Evolutionary conservation across 2,113 vertebrate species (phyloP).

Genomic region (Collichthys lucidus): DNA sequence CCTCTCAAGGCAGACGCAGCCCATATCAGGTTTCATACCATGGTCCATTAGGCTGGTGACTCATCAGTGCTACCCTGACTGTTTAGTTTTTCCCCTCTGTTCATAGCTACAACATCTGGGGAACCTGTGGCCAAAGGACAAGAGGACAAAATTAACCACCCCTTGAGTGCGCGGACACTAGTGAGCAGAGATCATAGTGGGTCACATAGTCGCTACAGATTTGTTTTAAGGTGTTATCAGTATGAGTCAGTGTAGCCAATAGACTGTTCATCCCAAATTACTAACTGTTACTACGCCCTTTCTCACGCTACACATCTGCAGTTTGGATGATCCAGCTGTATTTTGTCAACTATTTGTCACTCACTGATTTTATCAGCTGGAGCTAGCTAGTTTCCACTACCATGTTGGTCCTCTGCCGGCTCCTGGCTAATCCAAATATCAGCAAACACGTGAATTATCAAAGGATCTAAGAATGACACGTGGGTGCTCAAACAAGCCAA

Average conservation of each 20-base stretch:
- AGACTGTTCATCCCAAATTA: neutral
- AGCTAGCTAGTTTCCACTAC: neutral
- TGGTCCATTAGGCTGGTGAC: slow-evolving; percentile 69
- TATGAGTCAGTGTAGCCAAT: neutral
- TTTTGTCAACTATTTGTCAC: too few relatives aligned
- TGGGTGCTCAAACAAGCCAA: too few relatives aligned
- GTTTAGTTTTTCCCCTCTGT: slow-evolving; percentile 45
- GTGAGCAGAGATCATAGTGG: neutral
- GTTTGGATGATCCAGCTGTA: neutral
- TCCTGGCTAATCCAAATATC: too few relatives aligned
- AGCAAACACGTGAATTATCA: too few relatives aligned
- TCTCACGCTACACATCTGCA: neutral
- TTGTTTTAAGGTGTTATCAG: neutral
- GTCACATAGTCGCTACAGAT: neutral
- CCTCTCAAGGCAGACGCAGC: slow-evolving; percentile 49
- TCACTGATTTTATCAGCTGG: neutral
- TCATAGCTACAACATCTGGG: slow-evolving; percentile 54
- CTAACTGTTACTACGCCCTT: neutral
- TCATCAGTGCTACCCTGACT: slow-evolving; percentile 58
- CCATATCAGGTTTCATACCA: slow-evolving; percentile 63
- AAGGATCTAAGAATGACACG: too few relatives aligned
- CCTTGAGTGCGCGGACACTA: neutral
- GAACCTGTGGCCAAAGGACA: slow-evolving; percentile 45
- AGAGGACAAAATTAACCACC: neutral
- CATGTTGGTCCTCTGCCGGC: too few relatives aligned